Evolutionary conservation across 2,797 vertebrate genomes (phyloP), one percentile per base, ranked within the genome.

Genomic region (Cirrhinus mrigala): DNA sequence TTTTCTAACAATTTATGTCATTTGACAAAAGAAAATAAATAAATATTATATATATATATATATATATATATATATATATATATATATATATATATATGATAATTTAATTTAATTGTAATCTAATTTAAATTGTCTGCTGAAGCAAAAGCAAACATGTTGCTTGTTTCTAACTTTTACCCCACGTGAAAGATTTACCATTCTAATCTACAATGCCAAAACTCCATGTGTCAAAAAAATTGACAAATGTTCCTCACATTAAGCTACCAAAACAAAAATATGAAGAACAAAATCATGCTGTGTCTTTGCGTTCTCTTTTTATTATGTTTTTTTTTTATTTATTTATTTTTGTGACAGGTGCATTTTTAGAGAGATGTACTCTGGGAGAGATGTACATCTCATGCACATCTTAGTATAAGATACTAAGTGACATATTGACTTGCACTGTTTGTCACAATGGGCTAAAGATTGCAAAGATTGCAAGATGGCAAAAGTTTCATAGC

Each of bases 281-380:
- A 69, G 18, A 69, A 69, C 66, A 69, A 40, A 69, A 68, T 68
- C 64, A 68, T 2, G 16, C 29, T 68, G 64, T 68, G 64, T 64
- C 12, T 62, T 27, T 27, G 12, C 1, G 14, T 29, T 52, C 37
- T 40, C 37, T 12, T 58, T 24, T 20, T 56, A 5, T 56, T 56
- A 2, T 60, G 10, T n/a, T 12, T 56, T 56, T 20, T 8, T 56
- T 20, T n/a, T n/a, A 8, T 58, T 52, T 7, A 16, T 52, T 52
- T 54, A 6, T 60, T 24, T 24, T 40, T 68, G 11, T 69, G 33
- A 22, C 33, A 69, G 20, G 66, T 69, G 33, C 33, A 40, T 22
- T 40, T 69, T 22, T 69, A 37, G 66, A 40, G 66, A 40, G 16
- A 37, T 20, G 22, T 60, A 4, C n/a, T 1, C 6, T 54, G 20